Evolutionary conservation across 2,888 invertebrate genomes (phyloP), one percentile per base, ranked within the genome.

Genomic region (Coenonympha glycerion): DNA sequence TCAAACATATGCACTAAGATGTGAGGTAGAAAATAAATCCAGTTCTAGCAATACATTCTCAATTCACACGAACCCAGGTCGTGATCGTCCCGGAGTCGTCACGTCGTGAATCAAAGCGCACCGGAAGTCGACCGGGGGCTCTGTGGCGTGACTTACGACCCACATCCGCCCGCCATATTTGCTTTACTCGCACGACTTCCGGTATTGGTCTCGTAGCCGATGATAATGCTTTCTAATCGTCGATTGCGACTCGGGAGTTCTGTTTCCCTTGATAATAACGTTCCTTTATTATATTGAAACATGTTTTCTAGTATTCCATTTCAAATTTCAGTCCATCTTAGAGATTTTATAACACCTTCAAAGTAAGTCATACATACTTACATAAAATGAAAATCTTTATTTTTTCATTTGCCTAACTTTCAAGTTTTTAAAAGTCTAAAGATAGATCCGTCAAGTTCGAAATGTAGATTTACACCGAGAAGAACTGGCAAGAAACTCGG

Each of bases 111-210:
- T 65, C 68, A 62, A 66, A 62, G 31, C 63, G 63, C 65, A 57
- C 75, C 75, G 83, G 82, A 82, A 74, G 74, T 65, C 65, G 62
- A 59, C 65, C 69, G 73, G 72, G 75, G 66, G 66, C 67, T 73
- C 73, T 71, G 73, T 65, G 78, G 81, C 82, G 80, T 84, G 81
- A 85, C 81, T 82, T 83, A 85, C 84, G 82, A 74, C 67, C 77
- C 74, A 69, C 83, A 71, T 83, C 84, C 83, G 79, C 62, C 67
- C 65, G 73, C 81, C 82, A 82, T 84, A 82, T 84, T 83, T 83
- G 78, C 81, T 75, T 76, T 77, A 74, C 76, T 78, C 73, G 71
- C 68, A 69, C 72, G 64, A 59, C 62, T 60, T 63, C 62, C 62
- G 60, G 54, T 53, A 53, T 49, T 48, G 56, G 55, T 59, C 56